Conservation (phyloP, 1,140 invertebrate genomes). For the Xylocopa sonorina region DNA sequence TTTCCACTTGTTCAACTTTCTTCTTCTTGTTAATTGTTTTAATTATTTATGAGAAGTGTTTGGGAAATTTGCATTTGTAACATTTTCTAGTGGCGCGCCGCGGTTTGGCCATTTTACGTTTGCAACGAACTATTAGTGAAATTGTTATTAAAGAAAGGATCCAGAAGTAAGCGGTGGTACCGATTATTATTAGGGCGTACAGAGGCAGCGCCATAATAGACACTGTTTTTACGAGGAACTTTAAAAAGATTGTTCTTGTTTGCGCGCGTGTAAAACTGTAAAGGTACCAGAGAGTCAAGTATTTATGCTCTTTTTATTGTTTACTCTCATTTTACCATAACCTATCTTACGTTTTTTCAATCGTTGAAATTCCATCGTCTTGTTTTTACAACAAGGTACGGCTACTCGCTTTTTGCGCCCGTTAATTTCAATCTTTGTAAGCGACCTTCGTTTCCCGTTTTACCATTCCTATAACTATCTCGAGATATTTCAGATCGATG, state of each 20-base stretch:
- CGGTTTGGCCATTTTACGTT: not conserved
- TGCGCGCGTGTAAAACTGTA: not conserved
- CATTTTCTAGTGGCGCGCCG: not conserved
- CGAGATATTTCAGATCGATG: not conserved
- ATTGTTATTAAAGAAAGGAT: conserved; percentile 44
- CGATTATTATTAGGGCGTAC: not conserved
- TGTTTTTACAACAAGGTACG: not conserved
- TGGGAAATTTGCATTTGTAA: not conserved
- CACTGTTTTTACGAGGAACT: too few relatives aligned
- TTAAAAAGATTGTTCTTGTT: too few relatives aligned
- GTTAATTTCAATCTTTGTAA: not conserved
- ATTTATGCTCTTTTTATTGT: not conserved
- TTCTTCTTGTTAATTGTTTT: too few relatives aligned
- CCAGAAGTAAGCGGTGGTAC: conserved; percentile 52
- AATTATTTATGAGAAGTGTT: too few relatives aligned
- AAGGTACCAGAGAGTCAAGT: too few relatives aligned
- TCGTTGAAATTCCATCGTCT: not conserved
- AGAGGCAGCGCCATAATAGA: conserved; percentile 12
- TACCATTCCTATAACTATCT: not conserved
- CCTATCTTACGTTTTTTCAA: not conserved
- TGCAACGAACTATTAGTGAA: conserved; percentile 5
- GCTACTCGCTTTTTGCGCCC: not conserved
- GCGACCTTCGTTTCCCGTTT: not conserved
- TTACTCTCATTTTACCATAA: not conserved
- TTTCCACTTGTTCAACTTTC: not conserved